Base-by-base conservation (phyloP, 2,888 invertebrate genomes). In the Apodemia hepburni region DNA sequence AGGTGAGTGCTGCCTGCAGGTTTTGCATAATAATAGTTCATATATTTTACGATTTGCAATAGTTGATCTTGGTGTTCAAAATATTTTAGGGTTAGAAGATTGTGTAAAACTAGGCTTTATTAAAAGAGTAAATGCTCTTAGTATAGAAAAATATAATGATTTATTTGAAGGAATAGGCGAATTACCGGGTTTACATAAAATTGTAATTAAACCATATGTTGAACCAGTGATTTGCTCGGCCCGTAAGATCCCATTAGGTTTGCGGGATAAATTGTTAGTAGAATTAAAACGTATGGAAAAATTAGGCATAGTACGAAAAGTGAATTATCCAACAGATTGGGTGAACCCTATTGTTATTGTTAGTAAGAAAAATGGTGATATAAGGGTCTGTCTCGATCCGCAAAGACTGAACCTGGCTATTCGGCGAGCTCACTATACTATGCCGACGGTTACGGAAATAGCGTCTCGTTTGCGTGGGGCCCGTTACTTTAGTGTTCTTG, bases 231-330 rank as follows among this genome's bases (percentile, higher is more conserved):
- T 15, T 15, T 42, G 63, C 11, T 29, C 65, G 7, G n/a, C 61
- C 2, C 42, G 65, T 6, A 67, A 65, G 42, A 59, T 67, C 6
- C 64, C 65, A 0, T 15, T 64, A 9, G 35, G 47, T 3, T 4
- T 67, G 11, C 35, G 64, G 7, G 65, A 65, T 42, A 59, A 62
- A 45, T 61, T 67, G 54, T 12, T 35, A 0, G 33, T 15, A 2
- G 65, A 65, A 22, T 58, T 68, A 29, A 49, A 54, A 15, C 45
- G 61, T 12, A 66, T 68, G 66, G 60, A 59, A 12, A 33, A 60
- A 1, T 33, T 66, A 9, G 64, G 62, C 0, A 60, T 67, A 0
- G 61, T 65, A n/a, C 60, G 64, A 29, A 67, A 67, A 35, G 65
- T 67, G 2, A 11, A 42, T 8, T 62, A 59, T 57, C 64, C 66